Evolutionary conservation across 2,797 vertebrate species (phyloP), one percentile per base, ranked within the genome.

Genomic region (Acanthurus leucopareius): DNA sequence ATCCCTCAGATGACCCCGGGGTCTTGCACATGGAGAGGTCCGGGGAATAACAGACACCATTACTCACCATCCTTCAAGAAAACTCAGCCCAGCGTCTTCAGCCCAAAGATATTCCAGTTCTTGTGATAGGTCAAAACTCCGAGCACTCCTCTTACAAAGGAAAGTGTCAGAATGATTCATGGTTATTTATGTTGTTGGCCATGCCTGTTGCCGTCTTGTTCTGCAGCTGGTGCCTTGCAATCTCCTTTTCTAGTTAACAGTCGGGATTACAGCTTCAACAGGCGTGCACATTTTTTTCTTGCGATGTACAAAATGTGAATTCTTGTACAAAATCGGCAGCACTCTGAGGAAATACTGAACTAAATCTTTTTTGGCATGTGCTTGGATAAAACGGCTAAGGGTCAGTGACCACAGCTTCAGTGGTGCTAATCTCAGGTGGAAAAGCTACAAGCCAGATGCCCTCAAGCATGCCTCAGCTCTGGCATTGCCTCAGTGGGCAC

Each of bases 41-140:
- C 54, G 60, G 73, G 61, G 75, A 87, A 82, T 82, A 92, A 91
- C 80, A 88, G 80, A 90, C 65, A 54, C 69, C 69, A 82, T 92
- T 88, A 84, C 84, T 90, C 82, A 87, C 64, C 65, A 64, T 86
- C 84, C 83, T 69, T 71, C 80, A 66, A 77, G 76, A 80, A 78
- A 70, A 75, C 72, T 80, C 65, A 59, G 66, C 66, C 75, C 44
- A 10, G 69, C 35, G 7, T 83, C 77, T 49, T 60, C 5, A 73
- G 79, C 85, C 69, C 53, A 58, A 49, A 86, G 79, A 86, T 75
- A 68, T 83, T 69, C 54, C 68, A 70, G 70, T 67, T 74, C 57
- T 49, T 84, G 54, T 53, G 64, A 88, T 73, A 79, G 85, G 82
- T 88, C 80, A 82, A 78, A 80, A 82, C 76, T 83, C 32, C 7